Conservation (phyloP, 2,113 vertebrate species). For the Hippocampus mohnikei region DNA sequence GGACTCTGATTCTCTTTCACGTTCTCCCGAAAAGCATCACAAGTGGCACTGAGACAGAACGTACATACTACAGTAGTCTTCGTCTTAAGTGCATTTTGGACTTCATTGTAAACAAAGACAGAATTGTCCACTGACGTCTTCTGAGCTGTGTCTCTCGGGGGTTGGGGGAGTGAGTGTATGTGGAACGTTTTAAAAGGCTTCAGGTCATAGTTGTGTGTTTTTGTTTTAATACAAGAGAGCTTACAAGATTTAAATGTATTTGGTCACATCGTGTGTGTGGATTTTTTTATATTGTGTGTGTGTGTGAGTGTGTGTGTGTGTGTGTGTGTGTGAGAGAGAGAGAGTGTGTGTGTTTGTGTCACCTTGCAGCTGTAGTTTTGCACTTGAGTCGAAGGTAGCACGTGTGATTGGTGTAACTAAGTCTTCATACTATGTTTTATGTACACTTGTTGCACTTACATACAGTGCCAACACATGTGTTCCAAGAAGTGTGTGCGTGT, state of each 20-base stretch:
- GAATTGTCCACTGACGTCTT: conserved; percentile 46
- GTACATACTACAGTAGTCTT: conserved; percentile 36
- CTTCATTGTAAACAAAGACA: conserved; percentile 62
- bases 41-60: conserved; percentile 36
- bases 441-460: conserved; percentile 68
- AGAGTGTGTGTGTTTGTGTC: conserved; percentile 16
- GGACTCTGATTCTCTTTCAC: conserved; percentile 11
- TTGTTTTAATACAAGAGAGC: conserved; percentile 25
- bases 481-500: conserved; percentile 32
- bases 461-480: conserved; percentile 68
- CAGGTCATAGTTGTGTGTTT: conserved; percentile 42
- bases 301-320: conserved; percentile 26
- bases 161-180: conserved; percentile 19
- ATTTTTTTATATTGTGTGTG: conserved; percentile 21
- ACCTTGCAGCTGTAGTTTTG: conserved; percentile 5
- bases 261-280: conserved; percentile 46
- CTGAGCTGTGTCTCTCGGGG: conserved; percentile 37
- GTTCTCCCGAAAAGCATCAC: conserved; percentile 2
- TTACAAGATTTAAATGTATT: conserved; percentile 39
- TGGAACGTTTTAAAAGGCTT: conserved; percentile 52
- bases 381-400: not conserved
- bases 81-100: conserved; percentile 51
- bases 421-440: conserved; percentile 65
- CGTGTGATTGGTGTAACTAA: conserved; percentile 51
- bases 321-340: conserved; percentile 10